A percentile compares a stretch with the other conserved stretches of the same genome.
phyloP scores from a whole-genome alignment of 2,888 invertebrate genomes.

The Actias luna region DNA sequence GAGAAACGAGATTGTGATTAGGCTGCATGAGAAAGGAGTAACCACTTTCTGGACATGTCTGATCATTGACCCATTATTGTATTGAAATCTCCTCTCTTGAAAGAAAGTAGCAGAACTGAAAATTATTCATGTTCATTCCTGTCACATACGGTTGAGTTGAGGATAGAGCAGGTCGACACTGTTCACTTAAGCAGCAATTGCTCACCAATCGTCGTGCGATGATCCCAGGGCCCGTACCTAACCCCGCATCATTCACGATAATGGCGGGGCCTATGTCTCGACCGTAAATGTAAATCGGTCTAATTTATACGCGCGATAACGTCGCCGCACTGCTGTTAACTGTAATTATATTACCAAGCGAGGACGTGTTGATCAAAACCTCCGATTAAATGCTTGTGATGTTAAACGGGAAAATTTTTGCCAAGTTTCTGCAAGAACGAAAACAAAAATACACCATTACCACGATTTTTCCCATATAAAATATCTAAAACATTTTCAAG shows the following conservation, averaged over 20 bases:
- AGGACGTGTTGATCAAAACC: slow-evolving; percentile 81
- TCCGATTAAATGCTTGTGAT: slow-evolving; percentile 70
- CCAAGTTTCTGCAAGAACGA: slow-evolving; percentile 20
- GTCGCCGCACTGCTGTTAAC: slow-evolving; percentile 80
- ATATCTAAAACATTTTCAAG: background rate
- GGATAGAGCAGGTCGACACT: slow-evolving; percentile 19
- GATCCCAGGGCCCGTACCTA: slow-evolving; percentile 63
- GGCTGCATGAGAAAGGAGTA: background rate
- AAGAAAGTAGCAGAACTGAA: slow-evolving; percentile 3
- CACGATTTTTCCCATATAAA: background rate
- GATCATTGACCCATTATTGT: background rate
- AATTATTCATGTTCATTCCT: background rate
- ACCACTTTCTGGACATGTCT: background rate
- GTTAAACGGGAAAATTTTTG: slow-evolving; percentile 59
- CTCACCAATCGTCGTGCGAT: slow-evolving; percentile 44
- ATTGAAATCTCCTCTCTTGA: background rate
- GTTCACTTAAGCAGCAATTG: slow-evolving; percentile 29
- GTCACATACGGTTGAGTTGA: background rate
- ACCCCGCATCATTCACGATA: slow-evolving; percentile 77
- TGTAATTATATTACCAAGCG: slow-evolving; percentile 80
- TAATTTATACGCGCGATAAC: slow-evolving; percentile 81
- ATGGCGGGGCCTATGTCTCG: slow-evolving; percentile 74
- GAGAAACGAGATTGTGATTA: too few relatives aligned
- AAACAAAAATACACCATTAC: background rate
- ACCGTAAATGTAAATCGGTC: slow-evolving; percentile 79